These are phyloP conservation scores for Ameiurus melas DNA, from an alignment of 2,113 vertebrate genomes.

Conservation along the genomic window DNA sequence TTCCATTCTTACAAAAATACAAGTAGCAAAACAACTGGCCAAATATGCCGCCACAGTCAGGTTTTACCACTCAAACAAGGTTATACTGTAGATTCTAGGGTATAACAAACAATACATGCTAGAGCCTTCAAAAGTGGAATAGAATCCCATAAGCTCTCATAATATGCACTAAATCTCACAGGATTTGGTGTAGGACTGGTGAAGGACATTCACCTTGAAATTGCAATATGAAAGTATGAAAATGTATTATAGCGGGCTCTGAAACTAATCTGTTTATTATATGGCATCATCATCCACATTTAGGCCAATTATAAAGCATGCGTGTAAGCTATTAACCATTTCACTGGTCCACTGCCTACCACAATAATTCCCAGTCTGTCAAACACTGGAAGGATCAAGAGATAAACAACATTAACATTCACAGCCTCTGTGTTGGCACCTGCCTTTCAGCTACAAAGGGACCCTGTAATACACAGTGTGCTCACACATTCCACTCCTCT, in stretches of 20 bases:
- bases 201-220: conserved; percentile 58
- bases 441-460: conserved; percentile 9
- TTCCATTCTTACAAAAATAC: conserved; percentile 32
- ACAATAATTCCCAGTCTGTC: conserved; percentile 40
- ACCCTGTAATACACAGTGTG: conserved; percentile 38
- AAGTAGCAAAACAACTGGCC: conserved; percentile 66
- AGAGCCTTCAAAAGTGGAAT: conserved; percentile 43
- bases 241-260: neutral
- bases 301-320: neutral
- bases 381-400: conserved; percentile 16
- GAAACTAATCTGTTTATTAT: conserved; percentile 10
- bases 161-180: conserved; percentile 50
- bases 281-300: neutral
- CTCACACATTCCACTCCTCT: conserved; percentile 27
- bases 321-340: conserved; percentile 20
- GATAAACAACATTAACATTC: conserved; percentile 46
- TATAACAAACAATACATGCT: conserved; percentile 52
- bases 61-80: conserved; percentile 52
- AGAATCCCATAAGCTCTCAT: conserved; percentile 43
- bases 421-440: conserved; percentile 7
- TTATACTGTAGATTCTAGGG: conserved; percentile 28
- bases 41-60: conserved; percentile 60
- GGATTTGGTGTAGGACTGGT: conserved; percentile 48
- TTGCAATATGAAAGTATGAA: conserved; percentile 62
- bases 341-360: neutral